phyloP scores from a whole-genome alignment of 2,888 invertebrate genomes.

The Imbricaverruca yamaguchii region DNA sequence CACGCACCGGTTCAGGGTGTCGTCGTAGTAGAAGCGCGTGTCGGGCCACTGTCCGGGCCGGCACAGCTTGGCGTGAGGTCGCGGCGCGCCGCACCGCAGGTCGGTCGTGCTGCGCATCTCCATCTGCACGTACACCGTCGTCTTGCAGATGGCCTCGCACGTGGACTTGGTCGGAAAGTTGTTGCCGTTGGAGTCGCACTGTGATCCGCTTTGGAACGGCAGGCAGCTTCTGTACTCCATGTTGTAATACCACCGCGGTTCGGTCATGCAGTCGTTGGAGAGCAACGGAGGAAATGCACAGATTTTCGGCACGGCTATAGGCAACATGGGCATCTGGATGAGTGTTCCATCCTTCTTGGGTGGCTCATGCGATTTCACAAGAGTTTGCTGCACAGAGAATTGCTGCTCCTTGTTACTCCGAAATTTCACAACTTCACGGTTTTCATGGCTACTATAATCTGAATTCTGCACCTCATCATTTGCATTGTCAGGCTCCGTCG shows the following conservation, averaged over 20 bases:
- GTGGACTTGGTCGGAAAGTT: conserved; percentile 37
- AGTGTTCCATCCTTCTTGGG: too few species aligned
- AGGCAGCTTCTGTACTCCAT: conserved; percentile 38
- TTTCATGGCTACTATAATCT: too few species aligned
- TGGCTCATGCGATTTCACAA: too few species aligned
- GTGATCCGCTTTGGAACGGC: conserved; percentile 40
- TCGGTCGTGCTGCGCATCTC: neutral
- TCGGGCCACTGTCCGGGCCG: neutral
- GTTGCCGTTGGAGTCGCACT: conserved; percentile 41
- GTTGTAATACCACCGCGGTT: conserved; percentile 40
- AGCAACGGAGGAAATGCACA: neutral
- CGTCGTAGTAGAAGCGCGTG: neutral
- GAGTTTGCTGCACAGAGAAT: too few species aligned
- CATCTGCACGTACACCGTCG: neutral
- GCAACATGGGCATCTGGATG: neutral
- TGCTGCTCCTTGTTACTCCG: too few species aligned
- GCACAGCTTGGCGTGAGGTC: neutral
- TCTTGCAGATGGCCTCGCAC: conserved; percentile 31
- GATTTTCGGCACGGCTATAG: neutral
- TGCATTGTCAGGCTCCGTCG: too few species aligned
- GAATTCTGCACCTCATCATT: too few species aligned
- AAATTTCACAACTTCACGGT: too few species aligned
- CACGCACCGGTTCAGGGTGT: neutral
- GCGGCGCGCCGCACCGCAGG: neutral
- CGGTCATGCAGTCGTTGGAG: conserved; percentile 23